Percentiles rank a stretch among this genome's conserved stretches.
Conservation (phyloP, 2,888 invertebrate genomes). For the Trissolcus japonicus region DNA sequence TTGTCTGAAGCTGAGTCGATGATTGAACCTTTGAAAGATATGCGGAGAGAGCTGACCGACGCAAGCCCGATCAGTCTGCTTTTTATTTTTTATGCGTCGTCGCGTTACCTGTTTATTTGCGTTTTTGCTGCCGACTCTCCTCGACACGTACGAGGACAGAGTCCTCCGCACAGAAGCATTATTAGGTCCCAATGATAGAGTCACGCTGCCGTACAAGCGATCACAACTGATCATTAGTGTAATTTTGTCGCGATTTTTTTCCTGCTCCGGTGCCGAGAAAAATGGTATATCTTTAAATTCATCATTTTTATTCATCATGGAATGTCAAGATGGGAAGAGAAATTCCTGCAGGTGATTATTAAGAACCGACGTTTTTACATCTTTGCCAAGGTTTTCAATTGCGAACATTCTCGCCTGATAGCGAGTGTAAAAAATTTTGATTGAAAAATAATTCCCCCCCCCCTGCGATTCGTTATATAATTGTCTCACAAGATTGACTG, state of each 20-base stretch:
- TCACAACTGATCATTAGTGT: slow-evolving; percentile 48
- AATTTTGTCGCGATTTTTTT: slow-evolving; percentile 29
- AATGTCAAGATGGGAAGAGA: background rate
- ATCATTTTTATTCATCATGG: slow-evolving; percentile 4
- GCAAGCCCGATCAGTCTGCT: slow-evolving; percentile 19
- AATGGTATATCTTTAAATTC: background rate
- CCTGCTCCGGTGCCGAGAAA: background rate
- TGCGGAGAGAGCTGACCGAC: no score
- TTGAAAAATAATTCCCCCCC: no score
- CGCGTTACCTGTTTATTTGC: slow-evolving; percentile 46
- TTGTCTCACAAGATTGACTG: no score
- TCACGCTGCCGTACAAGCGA: slow-evolving; percentile 24
- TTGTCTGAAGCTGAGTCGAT: no score
- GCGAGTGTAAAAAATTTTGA: no score
- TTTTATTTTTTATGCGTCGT: slow-evolving; percentile 21
- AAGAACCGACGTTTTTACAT: no score
- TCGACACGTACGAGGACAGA: slow-evolving; percentile 25
- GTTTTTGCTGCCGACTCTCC: slow-evolving; percentile 39
- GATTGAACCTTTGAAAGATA: no score
- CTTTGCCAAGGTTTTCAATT: no score
- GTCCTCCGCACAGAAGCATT: slow-evolving; percentile 37
- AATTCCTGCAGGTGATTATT: background rate
- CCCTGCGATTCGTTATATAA: no score
- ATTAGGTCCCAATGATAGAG: slow-evolving; percentile 50
- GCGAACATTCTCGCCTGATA: no score